A percentile compares a stretch with the other conserved stretches of the same genome.
phyloP scores from a whole-genome alignment of 2,888 invertebrate genomes.

The Amphipoea oculea region DNA sequence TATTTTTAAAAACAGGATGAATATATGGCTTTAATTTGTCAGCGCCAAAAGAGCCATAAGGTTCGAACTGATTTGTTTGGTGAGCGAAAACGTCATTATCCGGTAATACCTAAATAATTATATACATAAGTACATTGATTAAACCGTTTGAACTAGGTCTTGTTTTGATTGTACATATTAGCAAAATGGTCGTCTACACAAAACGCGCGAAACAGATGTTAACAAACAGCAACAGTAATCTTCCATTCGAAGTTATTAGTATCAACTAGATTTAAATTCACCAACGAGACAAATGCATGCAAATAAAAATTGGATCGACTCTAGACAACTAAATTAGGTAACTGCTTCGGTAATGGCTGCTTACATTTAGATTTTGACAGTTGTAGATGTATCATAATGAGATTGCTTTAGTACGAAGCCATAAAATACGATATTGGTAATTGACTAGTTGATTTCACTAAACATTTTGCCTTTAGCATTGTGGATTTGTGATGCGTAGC shows the following conservation, averaged over 20 bases:
- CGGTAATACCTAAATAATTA: neutral
- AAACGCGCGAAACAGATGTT: neutral
- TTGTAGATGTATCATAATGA: neutral
- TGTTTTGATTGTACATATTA: neutral
- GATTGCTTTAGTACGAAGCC: neutral
- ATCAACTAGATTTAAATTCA: neutral
- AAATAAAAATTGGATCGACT: neutral
- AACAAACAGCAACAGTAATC: neutral
- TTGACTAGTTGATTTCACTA: neutral
- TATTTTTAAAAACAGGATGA: neutral
- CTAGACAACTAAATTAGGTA: slow-evolving; percentile 6
- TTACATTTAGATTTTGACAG: neutral
- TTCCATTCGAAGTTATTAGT: slow-evolving; percentile 11
- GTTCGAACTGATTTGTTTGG: slow-evolving; percentile 1
- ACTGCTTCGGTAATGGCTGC: neutral
- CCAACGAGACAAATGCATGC: neutral
- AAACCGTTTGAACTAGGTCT: neutral
- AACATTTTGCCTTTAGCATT: neutral
- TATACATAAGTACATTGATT: neutral
- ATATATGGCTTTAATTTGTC: slow-evolving; percentile 2
- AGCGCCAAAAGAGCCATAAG: neutral
- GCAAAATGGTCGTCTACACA: neutral
- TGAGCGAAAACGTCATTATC: slow-evolving; percentile 17
- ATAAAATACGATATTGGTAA: neutral
- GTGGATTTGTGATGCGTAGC: neutral